These are phyloP conservation scores for Gopherus evgoodei DNA, from an alignment of 2,113 vertebrate species.

Conservation along the genomic window DNA sequence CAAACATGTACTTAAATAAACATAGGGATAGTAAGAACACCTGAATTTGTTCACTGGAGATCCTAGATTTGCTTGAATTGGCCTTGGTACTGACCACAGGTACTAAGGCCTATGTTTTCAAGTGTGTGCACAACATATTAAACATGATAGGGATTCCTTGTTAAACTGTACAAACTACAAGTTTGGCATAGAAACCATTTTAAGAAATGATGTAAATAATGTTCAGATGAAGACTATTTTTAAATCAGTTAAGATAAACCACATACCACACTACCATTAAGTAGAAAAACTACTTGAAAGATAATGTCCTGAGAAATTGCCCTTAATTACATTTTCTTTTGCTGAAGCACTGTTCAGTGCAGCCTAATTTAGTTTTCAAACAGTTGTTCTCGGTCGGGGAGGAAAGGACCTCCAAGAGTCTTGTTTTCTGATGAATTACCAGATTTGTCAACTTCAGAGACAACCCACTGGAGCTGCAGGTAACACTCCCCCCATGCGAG, in stretches of 20 bases:
- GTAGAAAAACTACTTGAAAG: not conserved
- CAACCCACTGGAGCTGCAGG: slow-evolving; percentile 89
- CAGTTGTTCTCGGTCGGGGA: not conserved
- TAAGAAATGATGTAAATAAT: not conserved
- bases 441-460: slow-evolving; percentile 99
- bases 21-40: not conserved
- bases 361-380: slow-evolving; percentile 5
- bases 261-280: not conserved
- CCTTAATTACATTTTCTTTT: not conserved
- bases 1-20: not conserved
- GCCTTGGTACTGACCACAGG: not conserved
- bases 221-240: not conserved
- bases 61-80: not conserved
- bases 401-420: slow-evolving; percentile 13
- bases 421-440: slow-evolving; percentile 54
- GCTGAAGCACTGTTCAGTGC: not conserved
- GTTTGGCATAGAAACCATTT: not conserved
- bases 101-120: not conserved
- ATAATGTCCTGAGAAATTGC: not conserved
- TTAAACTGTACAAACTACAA: not conserved
- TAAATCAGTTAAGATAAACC: not conserved
- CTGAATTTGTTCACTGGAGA: not conserved
- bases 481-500: slow-evolving; percentile 77
- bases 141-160: not conserved
- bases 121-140: not conserved